phyloP scores from a whole-genome alignment of 2,113 vertebrate species.

The Tetraodon nigroviridis region DNA sequence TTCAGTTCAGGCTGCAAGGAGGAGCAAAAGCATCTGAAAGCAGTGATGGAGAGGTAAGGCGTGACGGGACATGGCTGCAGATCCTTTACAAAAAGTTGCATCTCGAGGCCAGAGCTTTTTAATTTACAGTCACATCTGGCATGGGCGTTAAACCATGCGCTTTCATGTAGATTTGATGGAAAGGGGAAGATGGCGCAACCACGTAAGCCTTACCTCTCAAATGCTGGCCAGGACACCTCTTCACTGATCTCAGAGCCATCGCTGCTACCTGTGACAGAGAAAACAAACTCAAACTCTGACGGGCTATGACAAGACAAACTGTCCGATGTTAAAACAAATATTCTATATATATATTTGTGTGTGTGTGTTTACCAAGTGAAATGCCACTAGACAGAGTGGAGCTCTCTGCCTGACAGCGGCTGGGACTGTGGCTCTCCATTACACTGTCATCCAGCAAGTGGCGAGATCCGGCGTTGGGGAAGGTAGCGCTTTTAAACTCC shows the following conservation, averaged over 20 bases:
- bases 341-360: background rate
- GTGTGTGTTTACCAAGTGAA: slow-evolving; percentile 81
- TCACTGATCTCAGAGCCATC: slow-evolving; percentile 98
- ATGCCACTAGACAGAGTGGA: slow-evolving; percentile 96
- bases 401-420: slow-evolving; percentile 89
- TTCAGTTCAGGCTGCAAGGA: slow-evolving; percentile 27
- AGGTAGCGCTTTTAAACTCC: slow-evolving; percentile 96
- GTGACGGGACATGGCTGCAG: slow-evolving; percentile 23
- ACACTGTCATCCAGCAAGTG: slow-evolving; percentile 96
- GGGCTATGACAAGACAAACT: background rate
- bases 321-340: too few relatives aligned
- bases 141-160: slow-evolving; percentile 21
- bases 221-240: slow-evolving; percentile 96
- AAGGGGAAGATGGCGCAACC: slow-evolving; percentile 1
- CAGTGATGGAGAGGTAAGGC: slow-evolving; percentile 33
- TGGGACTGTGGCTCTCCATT: slow-evolving; percentile 90
- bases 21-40: slow-evolving; percentile 33
- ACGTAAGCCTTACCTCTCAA: slow-evolving; percentile 85
- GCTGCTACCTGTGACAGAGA: slow-evolving; percentile 83
- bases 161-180: slow-evolving; percentile 18
- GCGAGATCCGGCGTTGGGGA: slow-evolving; percentile 92
- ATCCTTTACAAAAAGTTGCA: slow-evolving; percentile 17
- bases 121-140: slow-evolving; percentile 24
- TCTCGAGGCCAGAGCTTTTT: slow-evolving; percentile 25
- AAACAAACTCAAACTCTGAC: background rate